Evolutionary conservation across 2,888 invertebrate species (phyloP), one percentile per base, ranked within the genome.

Genomic region (Megaustenia siamemsis): DNA sequence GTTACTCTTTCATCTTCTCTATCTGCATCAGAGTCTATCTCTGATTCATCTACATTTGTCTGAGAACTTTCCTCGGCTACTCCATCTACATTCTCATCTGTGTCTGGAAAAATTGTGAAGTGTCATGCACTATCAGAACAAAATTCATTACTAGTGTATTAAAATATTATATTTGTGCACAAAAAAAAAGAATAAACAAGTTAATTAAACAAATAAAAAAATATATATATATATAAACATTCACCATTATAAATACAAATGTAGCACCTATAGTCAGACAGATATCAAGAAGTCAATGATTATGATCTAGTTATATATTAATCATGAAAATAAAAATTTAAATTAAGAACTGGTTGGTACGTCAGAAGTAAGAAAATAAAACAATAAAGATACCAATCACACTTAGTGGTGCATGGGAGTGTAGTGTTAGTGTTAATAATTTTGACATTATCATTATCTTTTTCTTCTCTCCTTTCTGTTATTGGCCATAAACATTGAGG

Each of bases 41-140:
- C 56, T 18, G 73, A 49, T 45, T 82, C 60, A 69, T 38, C 28
- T 8, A 69, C 35, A 69, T 15, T 40, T 81, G 38, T 21, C 28
- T 38, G 32, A 35, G 35, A 40, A 49, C 53, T n/a, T n/a, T 68
- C 49, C 21, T 68, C 69, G 35, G 68, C 2, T 53, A 40, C 53
- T 53, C 21, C 69, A 43, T 63, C 82, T 60, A 82, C 38, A 60
- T 24, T 60, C 43, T 43, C 63, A 28, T 73, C 82, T 43, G 77
- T 60, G 35, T 77, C 78, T 78, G 78, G 63, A 78, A 78, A 77
- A 63, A 78, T 60, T 0, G 10, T 43, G n/a, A 66, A 28, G 24
- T 24, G 45, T 78, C 78, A 78, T 78, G 78, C 45, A 66, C 43
- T 43, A 60, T 78, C 12, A 79, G 60, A 66, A 43, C 32, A 68